phyloP scores from a whole-genome alignment of 1,140 invertebrate genomes.

The Scaptomyza graminum region DNA sequence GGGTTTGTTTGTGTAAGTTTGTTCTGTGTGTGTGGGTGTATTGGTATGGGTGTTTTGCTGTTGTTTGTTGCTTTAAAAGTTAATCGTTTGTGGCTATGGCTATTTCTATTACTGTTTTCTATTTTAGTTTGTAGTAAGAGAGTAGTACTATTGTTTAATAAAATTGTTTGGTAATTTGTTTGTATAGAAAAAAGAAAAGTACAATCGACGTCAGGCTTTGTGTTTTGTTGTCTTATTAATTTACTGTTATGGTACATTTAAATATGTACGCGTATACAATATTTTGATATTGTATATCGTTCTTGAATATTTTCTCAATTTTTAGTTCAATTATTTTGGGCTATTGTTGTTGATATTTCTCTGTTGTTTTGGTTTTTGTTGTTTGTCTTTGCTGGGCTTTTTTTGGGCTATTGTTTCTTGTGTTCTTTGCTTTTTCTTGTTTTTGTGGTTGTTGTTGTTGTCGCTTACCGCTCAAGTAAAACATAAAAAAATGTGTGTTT shows the following conservation, averaged over 20 bases:
- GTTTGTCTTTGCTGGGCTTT: conserved; percentile 52
- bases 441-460: neutral
- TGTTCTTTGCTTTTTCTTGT: conserved; percentile 62
- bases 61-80: conserved; percentile 46
- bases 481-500: conserved; percentile 36
- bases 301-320: conserved; percentile 58
- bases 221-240: conserved; percentile 43
- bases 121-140: conserved; percentile 77
- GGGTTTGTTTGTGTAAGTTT: neutral
- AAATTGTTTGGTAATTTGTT: conserved; percentile 63
- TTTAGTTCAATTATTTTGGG: conserved; percentile 72
- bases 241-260: conserved; percentile 2
- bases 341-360: conserved; percentile 66
- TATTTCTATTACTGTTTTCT: conserved; percentile 77
- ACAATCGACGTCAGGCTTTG: conserved; percentile 83
- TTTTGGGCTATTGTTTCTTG: conserved; percentile 75
- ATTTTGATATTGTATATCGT: conserved; percentile 1
- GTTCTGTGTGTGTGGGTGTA: conserved; percentile 4
- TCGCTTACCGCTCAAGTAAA: conserved; percentile 66
- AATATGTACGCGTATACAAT: conserved; percentile 22
- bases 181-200: conserved; percentile 81
- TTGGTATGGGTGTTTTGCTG: conserved; percentile 40
- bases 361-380: conserved; percentile 27
- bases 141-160: conserved; percentile 77
- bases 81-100: conserved; percentile 71